Evolutionary conservation across 2,888 invertebrate species (phyloP).

Genomic region (Mystacides longicornis): DNA sequence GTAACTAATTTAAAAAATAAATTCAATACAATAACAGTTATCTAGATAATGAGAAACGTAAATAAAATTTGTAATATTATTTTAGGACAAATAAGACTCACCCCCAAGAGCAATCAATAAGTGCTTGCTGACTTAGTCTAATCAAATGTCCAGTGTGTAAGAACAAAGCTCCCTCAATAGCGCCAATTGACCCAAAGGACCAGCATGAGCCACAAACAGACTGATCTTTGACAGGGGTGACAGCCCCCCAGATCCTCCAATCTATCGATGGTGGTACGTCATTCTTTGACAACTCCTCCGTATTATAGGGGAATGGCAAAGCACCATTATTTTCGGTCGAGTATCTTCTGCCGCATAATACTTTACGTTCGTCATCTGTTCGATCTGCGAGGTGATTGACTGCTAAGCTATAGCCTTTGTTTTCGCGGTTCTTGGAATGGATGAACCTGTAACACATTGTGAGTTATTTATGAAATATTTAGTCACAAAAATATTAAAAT

Average conservation of each 20-base stretch:
- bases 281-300: conserved; percentile 41
- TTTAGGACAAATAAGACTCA: conserved; percentile 29
- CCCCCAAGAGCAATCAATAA: conserved; percentile 95
- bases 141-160: conserved; percentile 73
- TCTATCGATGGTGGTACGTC: conserved; percentile 71
- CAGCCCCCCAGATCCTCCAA: conserved; percentile 89
- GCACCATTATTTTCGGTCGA: conserved; percentile 67
- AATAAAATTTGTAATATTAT: background rate
- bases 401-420: conserved; percentile 61
- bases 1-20: conserved; percentile 40
- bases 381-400: conserved; percentile 87
- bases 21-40: background rate
- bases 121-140: conserved; percentile 84
- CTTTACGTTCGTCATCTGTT: conserved; percentile 66
- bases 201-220: conserved; percentile 96
- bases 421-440: conserved; percentile 73
- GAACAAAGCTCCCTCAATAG: conserved; percentile 88
- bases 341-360: conserved; percentile 62
- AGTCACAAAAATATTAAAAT: background rate
- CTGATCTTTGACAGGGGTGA: conserved; percentile 94
- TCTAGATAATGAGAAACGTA: background rate
- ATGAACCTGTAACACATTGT: conserved; percentile 50
- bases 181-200: conserved; percentile 92
- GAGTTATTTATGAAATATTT: background rate
- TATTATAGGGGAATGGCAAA: conserved; percentile 67